Evolutionary conservation across 2,797 vertebrate genomes (phyloP).

Genomic region (Mormyrus proboscirostris): DNA sequence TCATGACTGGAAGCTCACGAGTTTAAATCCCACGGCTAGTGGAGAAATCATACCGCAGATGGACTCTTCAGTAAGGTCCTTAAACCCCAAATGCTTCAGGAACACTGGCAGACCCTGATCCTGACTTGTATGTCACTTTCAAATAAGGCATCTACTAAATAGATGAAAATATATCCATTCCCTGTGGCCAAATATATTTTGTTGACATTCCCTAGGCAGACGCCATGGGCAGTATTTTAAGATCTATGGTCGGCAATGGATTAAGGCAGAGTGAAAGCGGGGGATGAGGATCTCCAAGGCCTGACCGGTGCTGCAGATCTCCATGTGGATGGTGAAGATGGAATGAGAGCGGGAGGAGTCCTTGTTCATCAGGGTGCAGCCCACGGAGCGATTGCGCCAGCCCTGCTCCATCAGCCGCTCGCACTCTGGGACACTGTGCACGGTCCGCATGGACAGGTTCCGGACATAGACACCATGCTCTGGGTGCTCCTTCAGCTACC

Average conservation of each 20-base stretch:
- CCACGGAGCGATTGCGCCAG: conserved; percentile 77
- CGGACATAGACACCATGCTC: conserved; percentile 73
- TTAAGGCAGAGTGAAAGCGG: neutral
- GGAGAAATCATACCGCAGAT: neutral
- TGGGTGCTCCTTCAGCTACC: conserved; percentile 82
- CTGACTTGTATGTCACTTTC: neutral
- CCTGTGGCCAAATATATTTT: neutral
- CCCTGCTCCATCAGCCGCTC: conserved; percentile 73
- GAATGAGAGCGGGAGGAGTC: conserved; percentile 86
- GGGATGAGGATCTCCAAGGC: neutral
- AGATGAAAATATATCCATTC: neutral
- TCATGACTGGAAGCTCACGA: neutral
- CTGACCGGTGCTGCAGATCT: conserved; percentile 73
- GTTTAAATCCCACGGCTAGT: neutral
- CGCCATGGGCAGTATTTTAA: neutral
- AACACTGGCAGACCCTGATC: neutral
- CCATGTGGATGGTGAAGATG: conserved; percentile 79
- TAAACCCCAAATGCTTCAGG: neutral
- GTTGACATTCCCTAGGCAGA: neutral
- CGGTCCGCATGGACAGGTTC: conserved; percentile 76
- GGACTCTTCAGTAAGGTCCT: neutral
- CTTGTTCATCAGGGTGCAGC: conserved; percentile 82
- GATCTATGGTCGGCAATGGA: neutral
- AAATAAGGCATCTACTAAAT: neutral
- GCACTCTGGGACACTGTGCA: conserved; percentile 73